Evolutionary conservation across 2,113 vertebrate genomes (phyloP).

Genomic region (Dicrurus megarhynchus): DNA sequence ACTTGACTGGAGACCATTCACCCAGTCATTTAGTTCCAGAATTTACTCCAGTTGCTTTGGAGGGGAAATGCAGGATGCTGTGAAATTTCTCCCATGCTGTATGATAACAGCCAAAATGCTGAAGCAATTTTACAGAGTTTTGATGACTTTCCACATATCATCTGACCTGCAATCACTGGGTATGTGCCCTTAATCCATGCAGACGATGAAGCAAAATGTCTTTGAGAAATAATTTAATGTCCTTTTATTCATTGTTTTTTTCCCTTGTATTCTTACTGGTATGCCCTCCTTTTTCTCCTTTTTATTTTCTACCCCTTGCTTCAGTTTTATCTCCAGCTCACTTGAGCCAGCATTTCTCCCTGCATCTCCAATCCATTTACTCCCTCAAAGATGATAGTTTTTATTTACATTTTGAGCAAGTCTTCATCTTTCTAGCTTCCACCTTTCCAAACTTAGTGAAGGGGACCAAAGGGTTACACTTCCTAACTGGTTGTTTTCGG

Average conservation of each 20-base stretch:
- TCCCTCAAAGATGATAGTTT: neutral
- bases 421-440: neutral
- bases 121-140: neutral
- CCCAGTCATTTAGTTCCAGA: neutral
- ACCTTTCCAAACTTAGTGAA: neutral
- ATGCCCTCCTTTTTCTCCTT: neutral
- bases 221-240: neutral
- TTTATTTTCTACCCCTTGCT: neutral
- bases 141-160: neutral
- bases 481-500: fast-evolving
- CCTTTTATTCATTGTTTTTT: neutral
- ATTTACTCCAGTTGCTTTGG: neutral
- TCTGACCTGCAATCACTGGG: neutral
- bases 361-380: neutral
- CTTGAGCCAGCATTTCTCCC: neutral
- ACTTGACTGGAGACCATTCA: neutral
- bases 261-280: neutral
- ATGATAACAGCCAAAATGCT: neutral
- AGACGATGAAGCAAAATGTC: neutral
- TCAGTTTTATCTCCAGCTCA: neutral
- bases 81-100: neutral
- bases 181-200: neutral
- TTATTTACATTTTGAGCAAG: neutral
- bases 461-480: fast-evolving
- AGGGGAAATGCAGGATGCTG: neutral